Percentiles rank a stretch among this genome's conserved stretches.
phyloP scores from a whole-genome alignment of 2,113 vertebrate species.

The Spheniscus mendiculus region DNA sequence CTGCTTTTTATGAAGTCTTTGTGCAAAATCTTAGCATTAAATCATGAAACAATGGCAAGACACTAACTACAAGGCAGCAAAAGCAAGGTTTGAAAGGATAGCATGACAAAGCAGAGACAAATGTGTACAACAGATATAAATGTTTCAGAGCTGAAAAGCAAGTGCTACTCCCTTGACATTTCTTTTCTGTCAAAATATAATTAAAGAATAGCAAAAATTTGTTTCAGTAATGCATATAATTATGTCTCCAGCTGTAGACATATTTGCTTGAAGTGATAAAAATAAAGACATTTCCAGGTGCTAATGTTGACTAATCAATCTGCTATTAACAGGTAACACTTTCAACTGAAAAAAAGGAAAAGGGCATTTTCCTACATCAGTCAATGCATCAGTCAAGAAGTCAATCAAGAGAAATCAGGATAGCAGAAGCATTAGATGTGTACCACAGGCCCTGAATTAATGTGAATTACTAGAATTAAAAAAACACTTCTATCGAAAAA shows the following conservation, averaged over 20 bases:
- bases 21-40: neutral
- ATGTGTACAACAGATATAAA: conserved; percentile 3
- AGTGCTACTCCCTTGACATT: conserved; percentile 46
- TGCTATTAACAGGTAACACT: neutral
- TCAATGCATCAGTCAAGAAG: neutral
- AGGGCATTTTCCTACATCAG: neutral
- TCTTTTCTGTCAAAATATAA: conserved; percentile 64
- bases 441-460: neutral
- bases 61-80: neutral
- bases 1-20: neutral
- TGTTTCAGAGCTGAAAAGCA: conserved; percentile 45
- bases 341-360: conserved; percentile 6
- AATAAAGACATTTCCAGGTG: conserved; percentile 18
- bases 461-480: neutral
- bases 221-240: conserved; percentile 34
- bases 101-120: neutral
- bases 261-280: conserved; percentile 47
- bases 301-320: conserved; percentile 23
- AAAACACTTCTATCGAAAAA: neutral
- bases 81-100: conserved; percentile 19
- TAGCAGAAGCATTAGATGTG: neutral
- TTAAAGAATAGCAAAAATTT: conserved; percentile 37
- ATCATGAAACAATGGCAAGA: neutral
- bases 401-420: neutral
- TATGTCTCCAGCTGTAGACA: conserved; percentile 35